Evolutionary conservation across 53 echinoderm and acorn worm species (phyloP).

Genomic region (Luidia sarsii): DNA sequence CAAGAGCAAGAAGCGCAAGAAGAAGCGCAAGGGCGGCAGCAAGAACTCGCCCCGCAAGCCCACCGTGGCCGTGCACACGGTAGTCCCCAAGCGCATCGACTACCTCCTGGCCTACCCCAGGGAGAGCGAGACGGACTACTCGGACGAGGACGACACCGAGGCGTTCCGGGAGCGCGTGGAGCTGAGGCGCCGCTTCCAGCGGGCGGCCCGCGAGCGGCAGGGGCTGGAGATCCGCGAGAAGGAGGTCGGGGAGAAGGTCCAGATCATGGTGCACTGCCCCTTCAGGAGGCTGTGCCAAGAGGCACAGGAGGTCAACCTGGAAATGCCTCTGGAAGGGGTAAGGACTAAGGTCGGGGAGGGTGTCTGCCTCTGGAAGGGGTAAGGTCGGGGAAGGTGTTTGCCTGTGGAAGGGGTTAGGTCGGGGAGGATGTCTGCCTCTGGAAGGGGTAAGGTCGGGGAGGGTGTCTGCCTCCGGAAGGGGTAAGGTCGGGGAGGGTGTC

Average conservation of each 20-base stretch:
- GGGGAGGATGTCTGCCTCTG: not conserved
- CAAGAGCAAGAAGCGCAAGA: slow-evolving; percentile 49
- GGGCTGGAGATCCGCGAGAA: slow-evolving; percentile 67
- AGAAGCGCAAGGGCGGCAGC: slow-evolving; percentile 31
- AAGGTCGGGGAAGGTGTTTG: not conserved
- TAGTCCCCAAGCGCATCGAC: slow-evolving; percentile 33
- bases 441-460: too few relatives aligned
- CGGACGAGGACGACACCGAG: slow-evolving; percentile 58
- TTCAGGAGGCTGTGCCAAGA: slow-evolving; percentile 80
- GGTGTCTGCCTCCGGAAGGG: too few relatives aligned
- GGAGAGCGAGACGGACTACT: slow-evolving; percentile 51
- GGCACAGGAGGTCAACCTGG: slow-evolving; percentile 85
- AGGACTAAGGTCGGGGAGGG: slow-evolving; percentile 5
- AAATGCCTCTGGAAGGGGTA: slow-evolving; percentile 94
- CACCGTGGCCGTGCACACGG: slow-evolving; percentile 19
- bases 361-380: not conserved
- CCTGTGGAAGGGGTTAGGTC: too few relatives aligned
- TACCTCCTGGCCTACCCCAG: slow-evolving; percentile 43
- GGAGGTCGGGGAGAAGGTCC: slow-evolving; percentile 65
- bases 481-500: too few relatives aligned
- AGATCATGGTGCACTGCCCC: slow-evolving; percentile 82
- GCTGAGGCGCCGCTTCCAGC: slow-evolving; percentile 70
- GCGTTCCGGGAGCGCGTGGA: slow-evolving; percentile 35
- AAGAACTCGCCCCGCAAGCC: slow-evolving; percentile 30
- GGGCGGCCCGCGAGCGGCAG: slow-evolving; percentile 49